Evolutionary conservation across 2,797 vertebrate species (phyloP).

Genomic region (Meda fulgida): DNA sequence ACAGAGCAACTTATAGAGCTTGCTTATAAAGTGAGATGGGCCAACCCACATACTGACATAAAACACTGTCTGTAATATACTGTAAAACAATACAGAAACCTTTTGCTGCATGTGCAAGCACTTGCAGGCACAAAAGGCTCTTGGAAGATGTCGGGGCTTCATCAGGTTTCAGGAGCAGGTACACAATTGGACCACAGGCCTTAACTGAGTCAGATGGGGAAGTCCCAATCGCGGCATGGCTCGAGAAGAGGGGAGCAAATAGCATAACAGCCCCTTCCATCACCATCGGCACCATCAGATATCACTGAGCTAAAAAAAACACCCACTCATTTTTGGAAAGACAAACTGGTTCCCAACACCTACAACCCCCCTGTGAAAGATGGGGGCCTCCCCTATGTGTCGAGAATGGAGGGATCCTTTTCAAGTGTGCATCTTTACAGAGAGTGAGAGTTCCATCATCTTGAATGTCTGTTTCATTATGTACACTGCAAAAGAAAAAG

Average conservation of each 20-base stretch:
- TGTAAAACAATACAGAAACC: slow-evolving; percentile 36
- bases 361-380: slow-evolving; percentile 52
- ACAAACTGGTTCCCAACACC: slow-evolving; percentile 62
- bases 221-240: slow-evolving; percentile 37
- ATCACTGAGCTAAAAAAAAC: slow-evolving; percentile 52
- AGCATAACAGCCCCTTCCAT: slow-evolving; percentile 48
- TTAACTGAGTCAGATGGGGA: slow-evolving; percentile 60
- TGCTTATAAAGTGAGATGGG: neutral
- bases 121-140: slow-evolving; percentile 11
- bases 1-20: neutral
- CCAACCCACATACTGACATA: slow-evolving; percentile 2
- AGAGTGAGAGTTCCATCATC: neutral
- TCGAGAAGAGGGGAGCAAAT: slow-evolving; percentile 45
- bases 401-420: slow-evolving; percentile 33
- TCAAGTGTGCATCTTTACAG: slow-evolving; percentile 22
- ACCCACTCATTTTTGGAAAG: slow-evolving; percentile 65
- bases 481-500: neutral
- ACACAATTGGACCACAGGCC: slow-evolving; percentile 44
- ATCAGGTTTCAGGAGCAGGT: slow-evolving; percentile 47
- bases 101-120: slow-evolving; percentile 11
- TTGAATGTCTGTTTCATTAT: neutral
- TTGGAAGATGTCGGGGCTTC: slow-evolving; percentile 26
- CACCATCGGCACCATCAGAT: slow-evolving; percentile 33
- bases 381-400: slow-evolving; percentile 52
- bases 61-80: slow-evolving; percentile 3